These are phyloP conservation scores for Euthynnus affinis DNA, from an alignment of 2,797 vertebrate genomes.

Conservation along the genomic window DNA sequence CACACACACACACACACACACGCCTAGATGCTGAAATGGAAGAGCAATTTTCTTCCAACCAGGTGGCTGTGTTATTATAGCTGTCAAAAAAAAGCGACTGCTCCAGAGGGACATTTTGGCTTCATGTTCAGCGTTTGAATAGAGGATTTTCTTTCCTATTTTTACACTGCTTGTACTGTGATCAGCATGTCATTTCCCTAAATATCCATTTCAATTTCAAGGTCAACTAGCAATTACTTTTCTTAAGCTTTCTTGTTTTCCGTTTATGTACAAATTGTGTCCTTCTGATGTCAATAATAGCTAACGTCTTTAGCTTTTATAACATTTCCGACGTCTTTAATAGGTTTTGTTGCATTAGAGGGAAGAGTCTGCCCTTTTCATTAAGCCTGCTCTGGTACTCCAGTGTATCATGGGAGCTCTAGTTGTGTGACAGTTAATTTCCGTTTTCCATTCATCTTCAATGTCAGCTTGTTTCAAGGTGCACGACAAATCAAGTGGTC, in stretches of 20 bases:
- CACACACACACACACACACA: constrained; percentile 22
- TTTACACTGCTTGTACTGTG: constrained; percentile 1
- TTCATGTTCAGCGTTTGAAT: constrained; percentile 44
- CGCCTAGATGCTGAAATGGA: constrained; percentile 55
- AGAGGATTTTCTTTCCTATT: constrained; percentile 24
- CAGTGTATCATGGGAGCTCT: constrained; percentile 18
- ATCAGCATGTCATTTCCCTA: neutral
- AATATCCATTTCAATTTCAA: constrained; percentile 33
- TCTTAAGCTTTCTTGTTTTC: neutral
- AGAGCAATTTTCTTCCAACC: constrained; percentile 73
- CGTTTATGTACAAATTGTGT: neutral
- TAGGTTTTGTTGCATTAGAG: neutral
- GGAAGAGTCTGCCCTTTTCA: constrained; percentile 23
- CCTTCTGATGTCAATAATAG: neutral
- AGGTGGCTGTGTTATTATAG: constrained; percentile 73
- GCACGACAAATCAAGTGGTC: constrained; percentile 12
- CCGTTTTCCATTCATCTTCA: constrained; percentile 66
- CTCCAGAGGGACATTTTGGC: constrained; percentile 44
- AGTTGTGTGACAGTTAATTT: constrained; percentile 60
- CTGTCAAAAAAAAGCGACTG: constrained; percentile 57
- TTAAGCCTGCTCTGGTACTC: constrained; percentile 21
- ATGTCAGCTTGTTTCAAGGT: constrained; percentile 24
- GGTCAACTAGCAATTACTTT: neutral
- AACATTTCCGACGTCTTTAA: neutral
- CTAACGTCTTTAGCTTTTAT: constrained; percentile 19